phyloP scores from a whole-genome alignment of 2,888 invertebrate species.

The Criorhina ranunculi region DNA sequence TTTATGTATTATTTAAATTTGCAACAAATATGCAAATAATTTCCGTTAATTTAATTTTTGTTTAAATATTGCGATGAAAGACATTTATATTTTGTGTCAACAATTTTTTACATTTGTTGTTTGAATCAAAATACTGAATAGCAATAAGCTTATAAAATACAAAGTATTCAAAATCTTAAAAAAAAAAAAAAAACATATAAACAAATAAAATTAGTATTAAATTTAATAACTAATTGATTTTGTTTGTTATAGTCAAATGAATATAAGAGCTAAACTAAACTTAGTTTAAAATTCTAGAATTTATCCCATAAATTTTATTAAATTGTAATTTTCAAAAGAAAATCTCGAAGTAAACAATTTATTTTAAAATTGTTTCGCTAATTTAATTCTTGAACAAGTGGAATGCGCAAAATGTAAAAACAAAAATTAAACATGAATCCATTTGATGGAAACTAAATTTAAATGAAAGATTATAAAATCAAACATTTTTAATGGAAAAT shows the following conservation, averaged over 20 bases:
- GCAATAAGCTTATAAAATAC: slow-evolving; percentile 22
- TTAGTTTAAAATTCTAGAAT: slow-evolving; percentile 25
- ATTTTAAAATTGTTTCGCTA: slow-evolving; percentile 33
- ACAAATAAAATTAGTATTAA: not conserved
- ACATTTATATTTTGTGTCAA: not conserved
- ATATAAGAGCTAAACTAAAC: not conserved
- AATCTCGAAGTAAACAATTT: slow-evolving; percentile 21
- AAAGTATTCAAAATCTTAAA: not conserved
- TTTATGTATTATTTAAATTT: too few relatives aligned
- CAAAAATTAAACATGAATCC: slow-evolving; percentile 7
- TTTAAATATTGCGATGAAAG: not conserved
- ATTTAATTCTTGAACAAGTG: slow-evolving; percentile 4
- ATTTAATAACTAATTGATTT: slow-evolving; percentile 10
- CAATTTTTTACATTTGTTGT: slow-evolving; percentile 7
- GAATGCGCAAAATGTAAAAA: not conserved
- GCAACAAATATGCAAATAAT: too few relatives aligned
- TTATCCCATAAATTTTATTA: not conserved
- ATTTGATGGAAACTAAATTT: slow-evolving; percentile 20
- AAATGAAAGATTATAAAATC: not conserved
- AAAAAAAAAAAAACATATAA: not conserved
- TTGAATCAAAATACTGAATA: slow-evolving; percentile 9
- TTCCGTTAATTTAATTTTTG: not conserved
- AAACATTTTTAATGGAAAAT: slow-evolving; percentile 20
- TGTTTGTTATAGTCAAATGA: slow-evolving; percentile 4
- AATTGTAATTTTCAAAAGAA: not conserved